phyloP scores from a whole-genome alignment of 2,797 vertebrate genomes.

The Argya squamiceps region DNA sequence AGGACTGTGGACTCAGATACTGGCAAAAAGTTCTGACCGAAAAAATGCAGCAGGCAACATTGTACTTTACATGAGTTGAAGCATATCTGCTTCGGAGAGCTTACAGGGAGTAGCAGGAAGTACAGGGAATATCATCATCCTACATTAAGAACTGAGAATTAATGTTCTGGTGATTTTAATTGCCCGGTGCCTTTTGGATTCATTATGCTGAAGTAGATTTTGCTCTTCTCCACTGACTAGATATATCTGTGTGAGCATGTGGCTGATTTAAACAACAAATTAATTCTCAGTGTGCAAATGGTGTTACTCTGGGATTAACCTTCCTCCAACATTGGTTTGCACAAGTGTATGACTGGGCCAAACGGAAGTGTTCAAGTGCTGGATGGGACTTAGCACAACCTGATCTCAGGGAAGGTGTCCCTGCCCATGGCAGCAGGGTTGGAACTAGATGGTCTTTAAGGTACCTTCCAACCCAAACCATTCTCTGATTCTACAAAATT shows the following conservation, averaged over 20 bases:
- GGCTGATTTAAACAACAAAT: neutral
- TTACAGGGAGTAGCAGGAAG: neutral
- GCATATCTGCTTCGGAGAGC: neutral
- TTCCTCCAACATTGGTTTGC: neutral
- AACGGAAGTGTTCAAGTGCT: neutral
- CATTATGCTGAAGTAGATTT: neutral
- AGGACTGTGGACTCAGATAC: neutral
- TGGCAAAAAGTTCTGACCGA: neutral
- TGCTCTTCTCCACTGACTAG: neutral
- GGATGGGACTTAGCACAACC: neutral
- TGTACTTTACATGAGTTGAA: neutral
- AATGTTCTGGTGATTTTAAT: neutral
- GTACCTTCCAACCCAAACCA: neutral
- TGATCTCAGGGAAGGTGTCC: neutral
- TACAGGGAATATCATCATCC: neutral
- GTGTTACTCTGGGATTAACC: neutral
- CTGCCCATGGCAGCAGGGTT: neutral
- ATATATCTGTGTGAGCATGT: neutral
- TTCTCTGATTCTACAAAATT: neutral
- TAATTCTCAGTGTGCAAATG: neutral
- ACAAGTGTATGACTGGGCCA: neutral
- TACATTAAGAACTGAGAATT: neutral
- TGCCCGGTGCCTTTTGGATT: neutral
- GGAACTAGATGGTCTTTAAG: neutral
- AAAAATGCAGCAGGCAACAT: neutral